These are phyloP conservation scores for Spodoptera littoralis DNA, from an alignment of 2,888 invertebrate genomes.

Conservation along the genomic window DNA sequence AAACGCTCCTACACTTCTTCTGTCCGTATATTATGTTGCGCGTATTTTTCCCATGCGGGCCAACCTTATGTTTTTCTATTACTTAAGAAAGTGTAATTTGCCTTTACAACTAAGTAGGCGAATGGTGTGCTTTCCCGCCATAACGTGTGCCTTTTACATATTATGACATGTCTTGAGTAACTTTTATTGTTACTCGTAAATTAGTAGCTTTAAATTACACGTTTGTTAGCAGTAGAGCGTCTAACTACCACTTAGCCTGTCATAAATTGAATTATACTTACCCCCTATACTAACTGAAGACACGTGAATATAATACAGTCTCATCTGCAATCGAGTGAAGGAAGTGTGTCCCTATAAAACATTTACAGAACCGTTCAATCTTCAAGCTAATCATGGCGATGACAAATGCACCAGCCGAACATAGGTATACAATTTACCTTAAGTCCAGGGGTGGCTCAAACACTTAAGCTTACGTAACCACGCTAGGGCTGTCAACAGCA, in stretches of 20 bases:
- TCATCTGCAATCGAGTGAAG: background rate
- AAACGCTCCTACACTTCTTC: conserved; percentile 20
- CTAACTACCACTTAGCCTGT: conserved; percentile 16
- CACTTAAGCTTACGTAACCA: conserved; percentile 48
- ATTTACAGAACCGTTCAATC: conserved; percentile 1
- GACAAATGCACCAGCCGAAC: conserved; percentile 32
- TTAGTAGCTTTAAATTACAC: conserved; percentile 27
- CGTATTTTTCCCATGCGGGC: conserved; percentile 45
- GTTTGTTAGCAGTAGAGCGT: conserved; percentile 15
- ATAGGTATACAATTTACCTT: conserved; percentile 15
- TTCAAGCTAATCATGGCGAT: conserved; percentile 24
- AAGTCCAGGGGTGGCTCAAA: conserved; percentile 32
- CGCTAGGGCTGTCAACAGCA: conserved; percentile 64
- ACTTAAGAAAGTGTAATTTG: conserved; percentile 50
- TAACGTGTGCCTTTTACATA: conserved; percentile 43
- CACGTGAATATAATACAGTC: conserved; percentile 1
- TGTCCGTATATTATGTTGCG: conserved; percentile 25
- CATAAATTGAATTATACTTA: conserved; percentile 16
- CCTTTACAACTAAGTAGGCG: conserved; percentile 46
- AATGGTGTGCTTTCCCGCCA: conserved; percentile 45
- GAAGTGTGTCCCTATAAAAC: background rate
- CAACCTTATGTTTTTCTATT: conserved; percentile 40
- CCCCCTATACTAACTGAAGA: background rate
- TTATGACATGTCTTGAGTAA: conserved; percentile 45
- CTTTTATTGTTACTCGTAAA: conserved; percentile 50